phyloP scores from a whole-genome alignment of 2,113 vertebrate species.

The Cephalopholis sonnerati region DNA sequence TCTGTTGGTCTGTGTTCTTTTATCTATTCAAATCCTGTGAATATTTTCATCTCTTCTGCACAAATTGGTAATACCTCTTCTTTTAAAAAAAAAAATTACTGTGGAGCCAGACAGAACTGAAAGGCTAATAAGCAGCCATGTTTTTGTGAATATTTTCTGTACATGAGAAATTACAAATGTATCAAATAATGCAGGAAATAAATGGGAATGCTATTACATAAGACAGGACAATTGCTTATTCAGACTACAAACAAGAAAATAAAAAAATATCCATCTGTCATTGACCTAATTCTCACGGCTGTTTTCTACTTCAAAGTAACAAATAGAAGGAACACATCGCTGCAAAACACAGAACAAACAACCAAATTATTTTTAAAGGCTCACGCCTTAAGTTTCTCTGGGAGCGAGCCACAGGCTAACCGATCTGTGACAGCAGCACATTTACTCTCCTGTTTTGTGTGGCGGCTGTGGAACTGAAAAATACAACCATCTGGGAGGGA shows the following conservation, averaged over 20 bases:
- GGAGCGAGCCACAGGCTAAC: conserved; percentile 35
- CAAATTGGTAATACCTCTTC: neutral
- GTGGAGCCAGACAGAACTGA: neutral
- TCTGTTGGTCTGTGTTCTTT: neutral
- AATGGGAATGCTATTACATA: neutral
- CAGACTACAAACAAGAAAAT: conserved; percentile 9
- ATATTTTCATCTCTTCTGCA: neutral
- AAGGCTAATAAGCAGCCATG: neutral
- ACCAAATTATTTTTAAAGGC: conserved; percentile 36
- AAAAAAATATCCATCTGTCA: conserved; percentile 7
- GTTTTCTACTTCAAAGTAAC: conserved; percentile 3
- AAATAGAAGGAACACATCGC: neutral
- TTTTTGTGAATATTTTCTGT: neutral
- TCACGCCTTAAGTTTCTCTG: conserved; percentile 41
- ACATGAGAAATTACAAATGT: neutral
- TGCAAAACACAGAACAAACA: conserved; percentile 16
- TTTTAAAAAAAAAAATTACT: neutral
- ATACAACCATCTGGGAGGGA: conserved; percentile 60
- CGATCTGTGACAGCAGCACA: conserved; percentile 23
- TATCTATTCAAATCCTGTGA: neutral
- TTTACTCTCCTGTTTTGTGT: conserved; percentile 49
- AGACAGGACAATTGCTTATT: neutral
- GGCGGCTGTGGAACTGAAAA: conserved; percentile 39
- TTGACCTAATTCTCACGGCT: conserved; percentile 17
- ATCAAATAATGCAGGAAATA: neutral